Conservation (phyloP, 1,140 invertebrate species). For the Drosophila takahashii region DNA sequence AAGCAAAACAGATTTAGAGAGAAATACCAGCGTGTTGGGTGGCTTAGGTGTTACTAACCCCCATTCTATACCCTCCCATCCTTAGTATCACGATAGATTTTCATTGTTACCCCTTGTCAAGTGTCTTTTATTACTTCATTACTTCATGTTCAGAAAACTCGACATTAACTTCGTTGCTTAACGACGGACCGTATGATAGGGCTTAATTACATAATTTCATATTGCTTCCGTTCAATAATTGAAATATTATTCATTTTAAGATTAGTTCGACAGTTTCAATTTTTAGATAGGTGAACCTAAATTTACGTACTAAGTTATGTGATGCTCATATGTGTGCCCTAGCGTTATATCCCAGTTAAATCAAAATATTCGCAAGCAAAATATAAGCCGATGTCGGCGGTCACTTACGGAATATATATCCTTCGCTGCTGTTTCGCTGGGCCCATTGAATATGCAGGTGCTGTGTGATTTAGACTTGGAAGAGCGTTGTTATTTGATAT, state of each 20-base stretch:
- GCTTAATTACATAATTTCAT: no score
- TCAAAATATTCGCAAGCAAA: neutral
- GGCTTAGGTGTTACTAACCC: neutral
- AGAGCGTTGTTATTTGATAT: neutral
- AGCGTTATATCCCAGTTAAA: neutral
- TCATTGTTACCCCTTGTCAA: conserved; percentile 4
- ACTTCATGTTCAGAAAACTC: neutral
- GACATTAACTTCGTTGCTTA: neutral
- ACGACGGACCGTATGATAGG: neutral
- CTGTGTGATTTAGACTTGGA: neutral
- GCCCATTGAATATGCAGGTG: conserved; percentile 6
- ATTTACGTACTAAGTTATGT: neutral
- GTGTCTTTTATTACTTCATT: neutral
- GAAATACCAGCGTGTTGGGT: conserved; percentile 1
- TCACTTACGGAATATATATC: conserved; percentile 4
- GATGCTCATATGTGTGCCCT: neutral
- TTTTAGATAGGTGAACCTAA: neutral
- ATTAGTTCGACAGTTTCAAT: neutral
- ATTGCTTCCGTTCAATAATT: no score
- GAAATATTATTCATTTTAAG: neutral
- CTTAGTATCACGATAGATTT: neutral
- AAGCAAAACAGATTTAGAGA: neutral
- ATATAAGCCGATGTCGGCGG: neutral
- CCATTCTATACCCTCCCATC: conserved; percentile 4
- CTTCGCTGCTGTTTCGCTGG: conserved; percentile 6